Evolutionary conservation across 2,113 vertebrate species (phyloP), one percentile per base, ranked within the genome.

Genomic region (Chaetops frenatus): DNA sequence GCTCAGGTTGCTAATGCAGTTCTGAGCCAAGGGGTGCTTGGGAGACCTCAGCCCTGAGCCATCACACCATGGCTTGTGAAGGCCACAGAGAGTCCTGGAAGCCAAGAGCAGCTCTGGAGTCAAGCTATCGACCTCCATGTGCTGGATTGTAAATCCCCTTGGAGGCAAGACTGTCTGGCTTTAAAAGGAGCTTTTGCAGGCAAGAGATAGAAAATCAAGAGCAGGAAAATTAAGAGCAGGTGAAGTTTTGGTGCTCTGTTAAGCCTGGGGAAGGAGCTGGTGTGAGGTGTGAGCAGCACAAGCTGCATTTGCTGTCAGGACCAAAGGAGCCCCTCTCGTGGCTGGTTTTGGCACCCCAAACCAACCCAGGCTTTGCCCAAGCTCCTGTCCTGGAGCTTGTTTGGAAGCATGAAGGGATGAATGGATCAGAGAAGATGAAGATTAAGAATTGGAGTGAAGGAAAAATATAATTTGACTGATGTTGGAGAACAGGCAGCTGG

Each of bases 61-160:
- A 0, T 76, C 6, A 4, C 31, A 11, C 18, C 1, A 3, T 4
- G 0, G 23, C 44, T 56, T 22, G 48, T 10, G 7, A 60, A 56
- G 53, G 50, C 40, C 74, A 80, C 2, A 0, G 14, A 74, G 21
- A 1, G 1, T 40, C 38, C 57, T 15, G 13, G 90, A 80, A 84
- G 70, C 27, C 65, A 48, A 0, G 6, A 92, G 82, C 21, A 44
- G 64, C 72, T 73, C 56, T 6, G 6, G 56, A 91, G 48, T 71
- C 69, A 56, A 54, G 53, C 44, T 89, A 1, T 20, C 71, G 81
- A 89, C 73, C 84, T 96, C 69, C 29, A 42, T 18, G 44, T 1
- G 3, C 53, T 60, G 78, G 73, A 56, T 2, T 4, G 40, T 79
- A 79, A 94, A 87, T 84, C 38, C 60, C 51, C 24, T 58, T 15